Conservation (phyloP, 2,797 vertebrate species). For the Odontamblyopus rebecca region DNA sequence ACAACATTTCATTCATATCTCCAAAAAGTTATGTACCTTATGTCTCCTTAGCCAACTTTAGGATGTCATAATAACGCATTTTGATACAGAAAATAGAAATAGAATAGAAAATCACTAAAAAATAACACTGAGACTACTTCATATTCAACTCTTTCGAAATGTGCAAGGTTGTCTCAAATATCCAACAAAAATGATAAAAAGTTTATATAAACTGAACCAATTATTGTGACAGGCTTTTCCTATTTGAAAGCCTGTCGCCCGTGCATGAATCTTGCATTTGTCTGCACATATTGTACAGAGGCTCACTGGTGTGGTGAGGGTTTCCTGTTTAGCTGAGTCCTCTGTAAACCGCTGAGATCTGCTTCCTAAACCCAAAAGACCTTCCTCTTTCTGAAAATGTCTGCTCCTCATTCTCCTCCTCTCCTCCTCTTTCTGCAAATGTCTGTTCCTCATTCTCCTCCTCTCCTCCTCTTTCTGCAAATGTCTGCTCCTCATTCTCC, state of each 20-base stretch:
- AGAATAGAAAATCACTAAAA: background rate
- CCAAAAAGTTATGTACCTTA: background rate
- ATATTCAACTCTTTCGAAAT: background rate
- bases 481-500: no score
- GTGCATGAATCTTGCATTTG: background rate
- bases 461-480: no score
- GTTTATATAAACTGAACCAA: no score
- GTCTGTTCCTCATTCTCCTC: no score
- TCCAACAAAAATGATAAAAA: no score
- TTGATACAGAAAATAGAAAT: background rate
- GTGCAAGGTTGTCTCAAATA: background rate
- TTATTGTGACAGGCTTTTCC: background rate
- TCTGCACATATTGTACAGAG: constrained; percentile 24
- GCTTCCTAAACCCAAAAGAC: constrained; percentile 47
- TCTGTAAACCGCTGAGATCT: constrained; percentile 53
- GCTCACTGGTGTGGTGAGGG: constrained; percentile 17
- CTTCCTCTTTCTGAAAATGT: constrained; percentile 40
- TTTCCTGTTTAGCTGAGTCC: constrained; percentile 59
- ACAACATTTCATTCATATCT: background rate
- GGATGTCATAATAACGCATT: background rate
- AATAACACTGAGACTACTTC: background rate
- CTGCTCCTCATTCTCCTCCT: no score
- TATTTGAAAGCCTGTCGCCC: background rate
- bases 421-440: no score
- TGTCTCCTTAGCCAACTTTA: background rate